Evolutionary conservation across 2,888 invertebrate genomes (phyloP), one percentile per base, ranked within the genome.

Genomic region (Zele albiditarsus): DNA sequence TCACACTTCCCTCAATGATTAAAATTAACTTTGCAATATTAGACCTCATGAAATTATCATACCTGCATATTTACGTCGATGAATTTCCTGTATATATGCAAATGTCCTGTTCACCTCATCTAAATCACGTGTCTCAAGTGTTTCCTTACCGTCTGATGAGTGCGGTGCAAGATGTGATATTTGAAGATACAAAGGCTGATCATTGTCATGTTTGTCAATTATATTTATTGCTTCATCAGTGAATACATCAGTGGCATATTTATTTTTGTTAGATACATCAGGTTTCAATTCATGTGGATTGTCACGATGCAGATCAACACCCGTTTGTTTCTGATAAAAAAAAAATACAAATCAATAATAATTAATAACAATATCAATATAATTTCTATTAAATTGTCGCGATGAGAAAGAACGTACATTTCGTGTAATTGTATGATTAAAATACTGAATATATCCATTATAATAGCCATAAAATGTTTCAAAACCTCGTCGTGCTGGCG

Each of bases 391-490:
- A 38, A 10, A 38, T 38, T 10, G 10, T 38, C 8, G 12, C 10
- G 38, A 38, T 38, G 5, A 63, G 16, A 63, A 14, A 16, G 28
- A 81, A 79, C 88, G 82, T 77, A 87, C 89, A 63, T 87, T 85
- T 84, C 91, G 90, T 23, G 86, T 83, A 1, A 91, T 86, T 1
- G 91, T 91, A 76, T 94, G 92, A 82, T 94, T 93, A 84, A 92
- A 96, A 85, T 97, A 98, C 86, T 96, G 95, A 74, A 95, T 93
- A 80, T 92, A 94, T 1, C 95, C 96, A 76, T 94, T 94, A 91
- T 95, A 95, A 86, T 96, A 97, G 1, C 98, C 98, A 85, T 93
- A 95, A 87, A 96, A 96, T 5, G 92, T 91, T 81, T 95, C 94
- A 84, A 95, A 98, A 3, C 96, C 96, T 46, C 96, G 91, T 77